A percentile compares a stretch with the other conserved stretches of the same genome.
These are phyloP conservation scores for Rattus rattus DNA, from an alignment of 2,113 vertebrate species.

Conservation along the genomic window DNA sequence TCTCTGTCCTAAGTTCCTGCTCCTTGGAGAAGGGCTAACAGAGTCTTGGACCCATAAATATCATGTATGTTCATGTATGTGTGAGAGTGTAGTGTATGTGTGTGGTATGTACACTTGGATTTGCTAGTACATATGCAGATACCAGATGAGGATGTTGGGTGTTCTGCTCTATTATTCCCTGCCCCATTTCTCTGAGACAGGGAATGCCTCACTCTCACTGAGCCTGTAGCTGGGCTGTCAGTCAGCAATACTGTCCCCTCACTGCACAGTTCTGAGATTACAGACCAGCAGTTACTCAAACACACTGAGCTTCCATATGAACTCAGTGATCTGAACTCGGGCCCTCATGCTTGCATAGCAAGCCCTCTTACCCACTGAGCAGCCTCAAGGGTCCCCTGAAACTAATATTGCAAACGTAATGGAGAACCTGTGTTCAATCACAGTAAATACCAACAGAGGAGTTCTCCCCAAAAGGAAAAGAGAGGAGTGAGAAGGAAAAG, in stretches of 20 bases:
- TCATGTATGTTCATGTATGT: background rate
- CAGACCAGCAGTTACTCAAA: background rate
- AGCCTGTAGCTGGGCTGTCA: background rate
- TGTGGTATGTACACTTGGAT: background rate
- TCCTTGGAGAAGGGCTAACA: background rate
- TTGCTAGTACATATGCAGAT: background rate
- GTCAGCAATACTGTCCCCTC: no score
- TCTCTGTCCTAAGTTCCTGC: background rate
- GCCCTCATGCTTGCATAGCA: background rate
- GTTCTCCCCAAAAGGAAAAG: conserved; percentile 3
- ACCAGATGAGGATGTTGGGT: background rate
- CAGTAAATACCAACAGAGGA: background rate
- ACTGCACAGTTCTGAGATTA: background rate
- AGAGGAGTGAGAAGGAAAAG: conserved; percentile 19
- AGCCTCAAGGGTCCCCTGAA: background rate
- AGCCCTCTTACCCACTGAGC: background rate
- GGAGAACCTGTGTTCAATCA: background rate
- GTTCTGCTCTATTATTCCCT: background rate
- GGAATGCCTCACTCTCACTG: background rate
- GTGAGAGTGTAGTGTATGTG: background rate
- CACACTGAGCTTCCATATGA: no score
- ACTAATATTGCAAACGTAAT: background rate
- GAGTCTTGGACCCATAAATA: background rate
- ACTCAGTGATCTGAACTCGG: background rate
- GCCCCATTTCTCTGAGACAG: background rate